A percentile compares a stretch with the other conserved stretches of the same genome.
Evolutionary conservation across 2,113 vertebrate genomes (phyloP).

Genomic region (Scomber scombrus): DNA sequence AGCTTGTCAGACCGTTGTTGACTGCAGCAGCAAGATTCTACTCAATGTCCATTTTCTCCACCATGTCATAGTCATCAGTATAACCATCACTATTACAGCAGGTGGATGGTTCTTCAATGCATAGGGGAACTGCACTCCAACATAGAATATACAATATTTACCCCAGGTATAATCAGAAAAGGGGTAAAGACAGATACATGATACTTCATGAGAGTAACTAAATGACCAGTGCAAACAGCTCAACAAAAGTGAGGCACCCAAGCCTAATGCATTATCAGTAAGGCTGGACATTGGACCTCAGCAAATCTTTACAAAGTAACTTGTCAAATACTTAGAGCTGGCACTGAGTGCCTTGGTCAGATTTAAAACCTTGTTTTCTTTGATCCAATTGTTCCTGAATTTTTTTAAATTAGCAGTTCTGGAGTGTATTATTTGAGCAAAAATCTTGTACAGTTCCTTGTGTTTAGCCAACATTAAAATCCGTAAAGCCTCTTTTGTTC

Average conservation of each 20-base stretch:
- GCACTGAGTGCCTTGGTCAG: background rate
- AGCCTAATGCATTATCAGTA: background rate
- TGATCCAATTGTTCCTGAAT: background rate
- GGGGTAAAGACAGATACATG: too few relatives aligned
- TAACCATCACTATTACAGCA: background rate
- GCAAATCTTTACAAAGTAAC: background rate
- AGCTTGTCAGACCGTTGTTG: conserved; percentile 16
- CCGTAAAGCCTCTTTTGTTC: too few relatives aligned
- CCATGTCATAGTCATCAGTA: conserved; percentile 6
- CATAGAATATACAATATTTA: background rate
- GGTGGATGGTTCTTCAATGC: background rate
- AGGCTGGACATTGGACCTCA: background rate
- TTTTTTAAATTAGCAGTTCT: too few relatives aligned
- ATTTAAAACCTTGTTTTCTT: background rate
- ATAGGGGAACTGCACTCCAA: background rate
- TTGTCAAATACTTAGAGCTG: background rate
- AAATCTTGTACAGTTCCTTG: too few relatives aligned
- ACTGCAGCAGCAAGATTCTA: conserved; percentile 16
- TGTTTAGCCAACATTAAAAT: too few relatives aligned
- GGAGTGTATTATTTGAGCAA: too few relatives aligned
- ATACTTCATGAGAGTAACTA: background rate
- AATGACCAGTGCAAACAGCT: background rate
- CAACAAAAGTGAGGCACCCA: too few relatives aligned
- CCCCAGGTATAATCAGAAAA: background rate
- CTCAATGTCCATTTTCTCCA: background rate